Evolutionary conservation across 2,113 vertebrate species (phyloP), one percentile per base, ranked within the genome.

Genomic region (Campylomormyrus numenius): DNA sequence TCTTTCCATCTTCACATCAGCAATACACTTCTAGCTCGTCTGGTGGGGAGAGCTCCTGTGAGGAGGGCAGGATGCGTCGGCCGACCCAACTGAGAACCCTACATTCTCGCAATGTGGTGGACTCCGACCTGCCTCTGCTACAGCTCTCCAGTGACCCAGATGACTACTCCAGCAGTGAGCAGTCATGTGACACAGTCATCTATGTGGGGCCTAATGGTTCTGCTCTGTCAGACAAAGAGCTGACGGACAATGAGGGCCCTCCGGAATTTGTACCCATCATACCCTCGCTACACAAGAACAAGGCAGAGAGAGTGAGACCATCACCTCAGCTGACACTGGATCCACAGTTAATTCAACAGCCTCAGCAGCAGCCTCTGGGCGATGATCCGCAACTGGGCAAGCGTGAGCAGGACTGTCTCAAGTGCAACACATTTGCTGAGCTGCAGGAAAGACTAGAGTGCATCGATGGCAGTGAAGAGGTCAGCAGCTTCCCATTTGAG

Each of bases 341-440:
- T 90, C 95, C 94, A 90, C 90, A 95, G 85, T 93, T 91, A 91
- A 95, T 95, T 19, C 94, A 94, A 42, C 92, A 94, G 66, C 91
- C 93, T 58, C 88, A 89, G 46, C 88, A 80, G 74, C 74, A 31
- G 62, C 83, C 62, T 66, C 39, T 94, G 2, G 85, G 90, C 0
- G 96, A 96, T 62, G 91, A 92, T 0, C 91, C 46, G 7, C 96
- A 96, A 0, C 87, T 95, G 15, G 92, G 93, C 91, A 91, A 94
- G 0, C 94, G 96, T 0, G 98, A 97, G 88, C 96, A 96, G 94
- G 98, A 99, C 93, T 98, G 98, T 92, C 93, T 99, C 58, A 99
- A 99, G 94, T 99, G 98, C 92, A 98, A 98, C 92, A 99, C 98
- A 0, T 99, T 99, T 92, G 98, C 98, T 0, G 98, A 99, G 93